Evolutionary conservation across 1,140 invertebrate genomes (phyloP).

Genomic region (Temnothorax longispinosus): DNA sequence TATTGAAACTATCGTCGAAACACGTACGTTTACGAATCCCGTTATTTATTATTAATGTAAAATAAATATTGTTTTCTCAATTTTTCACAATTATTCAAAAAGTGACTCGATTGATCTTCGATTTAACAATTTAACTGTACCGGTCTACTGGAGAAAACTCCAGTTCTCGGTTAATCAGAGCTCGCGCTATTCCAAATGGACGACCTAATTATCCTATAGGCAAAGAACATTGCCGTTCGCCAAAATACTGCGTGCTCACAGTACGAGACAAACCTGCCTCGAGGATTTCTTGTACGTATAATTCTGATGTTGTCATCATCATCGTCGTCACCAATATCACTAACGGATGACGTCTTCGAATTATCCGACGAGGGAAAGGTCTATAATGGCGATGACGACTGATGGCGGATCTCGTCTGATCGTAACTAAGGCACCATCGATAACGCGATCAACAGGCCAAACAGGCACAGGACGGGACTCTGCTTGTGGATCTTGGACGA

Average conservation of each 20-base stretch:
- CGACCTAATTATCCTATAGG: not conserved
- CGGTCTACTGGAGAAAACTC: not conserved
- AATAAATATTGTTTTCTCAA: not conserved
- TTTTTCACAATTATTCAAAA: not conserved
- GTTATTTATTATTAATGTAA: not conserved
- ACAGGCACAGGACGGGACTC: not conserved
- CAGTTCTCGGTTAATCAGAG: not conserved
- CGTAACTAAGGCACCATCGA: constrained; percentile 61
- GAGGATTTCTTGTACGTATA: not conserved
- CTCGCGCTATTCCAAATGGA: not conserved
- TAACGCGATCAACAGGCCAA: constrained; percentile 30
- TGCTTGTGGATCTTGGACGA: constrained; percentile 58
- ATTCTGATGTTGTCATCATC: not conserved
- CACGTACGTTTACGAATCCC: not conserved
- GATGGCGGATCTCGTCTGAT: not conserved
- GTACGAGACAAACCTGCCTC: constrained; percentile 4
- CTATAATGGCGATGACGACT: constrained; percentile 47
- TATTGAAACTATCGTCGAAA: not conserved
- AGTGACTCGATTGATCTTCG: not conserved
- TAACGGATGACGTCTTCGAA: constrained; percentile 19
- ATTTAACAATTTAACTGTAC: not conserved
- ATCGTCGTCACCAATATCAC: not conserved
- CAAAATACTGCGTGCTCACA: not conserved
- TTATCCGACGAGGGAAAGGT: not conserved
- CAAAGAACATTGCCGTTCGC: not conserved